phyloP scores from a whole-genome alignment of 1,140 invertebrate species.

The Leguminivora glycinivorella region DNA sequence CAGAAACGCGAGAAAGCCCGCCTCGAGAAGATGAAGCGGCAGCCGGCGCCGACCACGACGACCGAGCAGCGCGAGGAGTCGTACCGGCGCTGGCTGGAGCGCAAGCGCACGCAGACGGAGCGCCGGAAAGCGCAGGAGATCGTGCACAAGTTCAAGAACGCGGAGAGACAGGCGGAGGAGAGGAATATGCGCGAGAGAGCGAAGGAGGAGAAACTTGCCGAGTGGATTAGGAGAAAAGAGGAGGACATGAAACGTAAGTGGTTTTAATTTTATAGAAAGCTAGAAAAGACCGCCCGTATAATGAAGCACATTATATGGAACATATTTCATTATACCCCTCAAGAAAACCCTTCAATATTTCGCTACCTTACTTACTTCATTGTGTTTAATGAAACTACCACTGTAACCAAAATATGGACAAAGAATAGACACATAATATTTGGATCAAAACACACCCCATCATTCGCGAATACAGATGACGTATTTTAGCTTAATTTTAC shows the following conservation, averaged over 20 bases:
- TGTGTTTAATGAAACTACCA: no score
- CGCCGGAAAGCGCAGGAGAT: constrained; percentile 61
- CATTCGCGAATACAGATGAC: no score
- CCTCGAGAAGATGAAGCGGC: constrained; percentile 52
- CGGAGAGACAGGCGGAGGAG: constrained; percentile 56
- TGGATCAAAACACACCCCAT: no score
- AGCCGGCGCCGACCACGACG: constrained; percentile 42
- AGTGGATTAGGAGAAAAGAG: constrained; percentile 78
- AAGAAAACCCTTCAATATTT: no score
- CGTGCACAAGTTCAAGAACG: constrained; percentile 56
- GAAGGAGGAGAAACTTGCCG: constrained; percentile 72
- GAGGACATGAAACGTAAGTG: constrained; percentile 74
- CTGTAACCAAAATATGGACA: no score
- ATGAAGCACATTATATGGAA: no score
- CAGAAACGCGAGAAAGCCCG: constrained; percentile 61
- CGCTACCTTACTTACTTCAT: no score
- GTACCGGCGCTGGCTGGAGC: constrained; percentile 63
- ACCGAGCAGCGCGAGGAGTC: constrained; percentile 64
- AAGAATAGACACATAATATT: no score
- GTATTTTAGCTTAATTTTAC: no score
- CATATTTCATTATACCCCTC: no score
- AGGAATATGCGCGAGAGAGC: constrained; percentile 62
- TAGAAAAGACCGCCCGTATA: no score
- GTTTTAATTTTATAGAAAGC: not conserved
- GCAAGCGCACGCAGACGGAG: constrained; percentile 57